Conservation (phyloP, 2,797 vertebrate genomes). For the Loris lydekkerianus region DNA sequence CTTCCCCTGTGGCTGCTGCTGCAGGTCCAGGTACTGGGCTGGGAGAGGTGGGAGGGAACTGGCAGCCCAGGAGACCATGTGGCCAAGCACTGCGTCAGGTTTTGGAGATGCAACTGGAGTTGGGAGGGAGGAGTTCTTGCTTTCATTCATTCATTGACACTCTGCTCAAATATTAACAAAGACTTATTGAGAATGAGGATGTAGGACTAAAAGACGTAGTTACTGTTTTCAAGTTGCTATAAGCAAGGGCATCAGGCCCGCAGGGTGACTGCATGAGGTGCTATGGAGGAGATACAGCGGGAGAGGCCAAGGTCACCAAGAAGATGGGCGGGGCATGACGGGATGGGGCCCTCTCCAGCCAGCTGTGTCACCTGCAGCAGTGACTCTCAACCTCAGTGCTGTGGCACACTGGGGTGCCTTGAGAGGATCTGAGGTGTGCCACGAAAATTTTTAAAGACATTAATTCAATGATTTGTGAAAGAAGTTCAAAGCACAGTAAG, state of each 20-base stretch:
- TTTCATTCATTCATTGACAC: neutral
- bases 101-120: neutral
- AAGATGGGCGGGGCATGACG: accelerated
- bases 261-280: neutral
- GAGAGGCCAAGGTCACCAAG: neutral
- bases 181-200: neutral
- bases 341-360: accelerated
- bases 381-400: no score
- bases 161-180: neutral
- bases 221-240: neutral
- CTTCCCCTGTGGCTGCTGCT: no score
- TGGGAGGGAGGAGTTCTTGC: neutral
- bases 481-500: no score
- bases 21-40: neutral
- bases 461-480: no score
- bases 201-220: neutral
- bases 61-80: neutral
- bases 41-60: neutral
- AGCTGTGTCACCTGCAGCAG: neutral
- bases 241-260: neutral
- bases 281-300: accelerated
- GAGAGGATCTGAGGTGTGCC: no score
- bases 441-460: no score
- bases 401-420: no score
- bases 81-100: no score